A percentile compares a stretch with the other conserved stretches of the same genome.
Evolutionary conservation across 1,140 invertebrate genomes (phyloP).

Genomic region (Periplaneta americana): DNA sequence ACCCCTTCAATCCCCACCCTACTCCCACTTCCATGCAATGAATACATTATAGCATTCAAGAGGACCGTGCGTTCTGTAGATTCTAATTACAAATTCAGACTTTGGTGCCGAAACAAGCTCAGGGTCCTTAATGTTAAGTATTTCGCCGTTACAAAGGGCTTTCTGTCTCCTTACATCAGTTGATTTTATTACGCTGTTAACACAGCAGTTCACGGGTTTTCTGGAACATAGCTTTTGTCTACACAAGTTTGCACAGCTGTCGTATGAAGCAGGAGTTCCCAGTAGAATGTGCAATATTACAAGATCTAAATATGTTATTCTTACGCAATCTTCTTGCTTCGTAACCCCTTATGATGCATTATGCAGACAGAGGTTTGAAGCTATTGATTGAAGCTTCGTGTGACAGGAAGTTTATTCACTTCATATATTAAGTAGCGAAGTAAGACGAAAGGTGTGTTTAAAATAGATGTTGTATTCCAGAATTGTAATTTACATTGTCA

Average conservation of each 20-base stretch:
- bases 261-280: neutral
- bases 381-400: neutral
- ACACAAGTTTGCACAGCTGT: neutral
- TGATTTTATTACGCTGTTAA: neutral
- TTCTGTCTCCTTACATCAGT: neutral
- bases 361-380: neutral
- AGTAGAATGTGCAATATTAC: neutral
- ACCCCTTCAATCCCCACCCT: no score
- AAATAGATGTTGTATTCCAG: no score
- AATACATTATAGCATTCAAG: neutral
- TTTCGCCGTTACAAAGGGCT: neutral
- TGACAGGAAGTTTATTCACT: neutral
- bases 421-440: no score
- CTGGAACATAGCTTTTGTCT: neutral
- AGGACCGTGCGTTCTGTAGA: neutral
- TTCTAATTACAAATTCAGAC: neutral
- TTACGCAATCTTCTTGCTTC: neutral
- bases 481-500: no score
- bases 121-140: neutral
- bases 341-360: neutral
- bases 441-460: no score
- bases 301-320: neutral
- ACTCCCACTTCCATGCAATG: neutral
- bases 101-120: neutral
- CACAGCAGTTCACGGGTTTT: neutral